A percentile compares a stretch with the other conserved stretches of the same genome.
Evolutionary conservation across 37 sponge, comb jelly and placozoan species (phyloP).

Genomic region (Ephydatia muelleri): DNA sequence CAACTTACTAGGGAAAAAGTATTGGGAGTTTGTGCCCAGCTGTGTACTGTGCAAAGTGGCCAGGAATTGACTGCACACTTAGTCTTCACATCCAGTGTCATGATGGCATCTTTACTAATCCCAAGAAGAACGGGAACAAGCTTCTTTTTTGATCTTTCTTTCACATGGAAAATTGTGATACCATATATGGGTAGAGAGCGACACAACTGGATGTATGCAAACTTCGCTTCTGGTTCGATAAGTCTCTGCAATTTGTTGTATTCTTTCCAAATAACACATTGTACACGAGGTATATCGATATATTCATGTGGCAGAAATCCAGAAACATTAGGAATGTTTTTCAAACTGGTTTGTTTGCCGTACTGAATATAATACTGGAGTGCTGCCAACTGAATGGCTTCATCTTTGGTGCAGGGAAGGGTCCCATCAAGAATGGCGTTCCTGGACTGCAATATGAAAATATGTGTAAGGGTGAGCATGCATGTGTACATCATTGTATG

Average conservation of each 20-base stretch:
- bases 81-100: background rate
- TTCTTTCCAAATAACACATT: background rate
- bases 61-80: background rate
- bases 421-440: constrained; percentile 4
- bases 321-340: background rate
- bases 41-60: background rate
- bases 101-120: background rate
- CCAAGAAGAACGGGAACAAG: constrained; percentile 2
- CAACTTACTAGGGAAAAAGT: background rate
- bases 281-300: background rate
- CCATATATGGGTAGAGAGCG: background rate
- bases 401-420: constrained; percentile 3
- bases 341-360: background rate
- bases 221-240: background rate
- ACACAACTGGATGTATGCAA: background rate
- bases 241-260: background rate
- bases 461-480: background rate
- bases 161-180: background rate
- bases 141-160: background rate
- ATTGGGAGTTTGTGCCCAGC: background rate
- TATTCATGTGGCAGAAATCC: constrained; percentile 1
- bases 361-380: constrained; percentile 16
- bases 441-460: background rate
- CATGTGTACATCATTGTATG: too few species aligned
- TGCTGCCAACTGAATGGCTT: constrained; percentile 27